phyloP scores from a whole-genome alignment of 2,113 vertebrate species.

The Dipodomys ordii region DNA sequence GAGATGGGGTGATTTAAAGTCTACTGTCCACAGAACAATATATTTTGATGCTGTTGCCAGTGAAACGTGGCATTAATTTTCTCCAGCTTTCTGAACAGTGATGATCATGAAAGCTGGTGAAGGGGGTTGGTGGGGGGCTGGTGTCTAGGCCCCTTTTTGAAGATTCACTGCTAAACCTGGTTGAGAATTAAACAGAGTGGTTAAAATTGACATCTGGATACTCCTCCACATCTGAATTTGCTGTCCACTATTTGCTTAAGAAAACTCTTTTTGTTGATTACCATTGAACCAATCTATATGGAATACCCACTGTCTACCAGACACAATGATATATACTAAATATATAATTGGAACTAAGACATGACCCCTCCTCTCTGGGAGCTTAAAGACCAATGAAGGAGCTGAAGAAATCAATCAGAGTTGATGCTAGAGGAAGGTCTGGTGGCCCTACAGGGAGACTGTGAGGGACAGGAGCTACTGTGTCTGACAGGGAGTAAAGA shows the following conservation, averaged over 20 bases:
- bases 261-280: neutral
- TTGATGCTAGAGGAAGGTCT: neutral
- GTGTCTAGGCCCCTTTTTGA: neutral
- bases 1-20: slow-evolving; percentile 44
- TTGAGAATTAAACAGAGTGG: neutral
- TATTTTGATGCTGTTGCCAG: slow-evolving; percentile 57
- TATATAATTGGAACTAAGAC: neutral
- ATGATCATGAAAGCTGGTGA: slow-evolving; percentile 19
- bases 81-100: slow-evolving; percentile 59
- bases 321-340: neutral
- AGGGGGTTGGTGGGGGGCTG: neutral
- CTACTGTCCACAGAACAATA: slow-evolving; percentile 34
- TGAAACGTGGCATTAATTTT: slow-evolving; percentile 60
- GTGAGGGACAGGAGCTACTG: neutral
- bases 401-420: no score
- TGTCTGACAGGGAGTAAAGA: neutral
- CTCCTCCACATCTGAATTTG: neutral
- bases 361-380: neutral
- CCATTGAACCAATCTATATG: neutral
- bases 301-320: neutral
- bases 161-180: neutral
- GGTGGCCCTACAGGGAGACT: neutral
- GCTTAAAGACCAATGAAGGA: neutral
- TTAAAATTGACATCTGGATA: neutral
- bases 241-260: neutral